These are phyloP conservation scores for Boloria selene DNA, from an alignment of 2,888 invertebrate species.

Conservation along the genomic window DNA sequence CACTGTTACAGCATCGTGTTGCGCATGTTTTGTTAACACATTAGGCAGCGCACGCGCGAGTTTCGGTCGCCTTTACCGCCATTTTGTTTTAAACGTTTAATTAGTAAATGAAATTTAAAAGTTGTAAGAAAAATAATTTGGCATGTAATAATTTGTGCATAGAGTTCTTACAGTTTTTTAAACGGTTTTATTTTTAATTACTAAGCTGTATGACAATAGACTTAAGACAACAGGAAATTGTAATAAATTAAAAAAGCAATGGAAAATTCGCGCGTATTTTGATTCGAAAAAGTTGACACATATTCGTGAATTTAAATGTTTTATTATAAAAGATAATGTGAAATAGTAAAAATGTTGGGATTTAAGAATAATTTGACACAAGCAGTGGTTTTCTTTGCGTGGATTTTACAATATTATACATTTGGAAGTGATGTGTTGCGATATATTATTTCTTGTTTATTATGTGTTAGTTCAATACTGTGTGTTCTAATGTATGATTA, in stretches of 20 bases:
- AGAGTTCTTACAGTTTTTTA: no score
- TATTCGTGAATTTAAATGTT: not conserved
- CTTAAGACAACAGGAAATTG: no score
- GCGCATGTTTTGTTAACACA: constrained; percentile 63
- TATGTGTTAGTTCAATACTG: constrained; percentile 48
- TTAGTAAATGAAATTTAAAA: not conserved
- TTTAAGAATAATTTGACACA: constrained; percentile 61
- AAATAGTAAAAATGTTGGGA: constrained; percentile 63
- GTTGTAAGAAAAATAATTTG: not conserved
- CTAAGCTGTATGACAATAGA: no score
- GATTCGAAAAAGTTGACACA: not conserved
- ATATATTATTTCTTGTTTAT: constrained; percentile 51
- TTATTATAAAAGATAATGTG: constrained; percentile 8
- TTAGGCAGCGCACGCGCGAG: constrained; percentile 55
- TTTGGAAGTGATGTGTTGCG: constrained; percentile 56
- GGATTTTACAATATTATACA: constrained; percentile 60
- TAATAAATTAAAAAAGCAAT: not conserved
- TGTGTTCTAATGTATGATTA: constrained; percentile 69
- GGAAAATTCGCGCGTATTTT: constrained; percentile 7
- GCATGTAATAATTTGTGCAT: no score
- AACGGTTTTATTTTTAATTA: no score
- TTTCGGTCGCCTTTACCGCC: constrained; percentile 5
- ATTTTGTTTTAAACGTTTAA: not conserved
- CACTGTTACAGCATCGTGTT: constrained; percentile 76
- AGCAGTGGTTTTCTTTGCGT: constrained; percentile 54